Evolutionary conservation across 1,140 invertebrate genomes (phyloP).

Genomic region (Drosophila melanogaster): Release_6_plus_ISO1_MT NT_033779.5:17733501-17734000

Average conservation of each 20-base stretch:
- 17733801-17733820: neutral
- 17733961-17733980: constrained; percentile 24
- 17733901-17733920: constrained; percentile 53
- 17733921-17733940: constrained; percentile 47
- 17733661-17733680: neutral
- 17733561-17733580: neutral
- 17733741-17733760: neutral
- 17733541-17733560: neutral
- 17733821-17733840: neutral
- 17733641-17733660: neutral
- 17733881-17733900: constrained; percentile 51
- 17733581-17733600: neutral
- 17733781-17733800: neutral
- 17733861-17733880: constrained; percentile 48
- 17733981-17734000: constrained; percentile 41
- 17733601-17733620: neutral
- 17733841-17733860: constrained; percentile 20
- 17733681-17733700: neutral
- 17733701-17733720: neutral
- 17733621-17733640: neutral
- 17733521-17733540: neutral
- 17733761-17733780: neutral
- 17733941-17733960: constrained; percentile 5
- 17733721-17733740: neutral
- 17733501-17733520: neutral